Percentiles rank a stretch among this genome's conserved stretches.
phyloP scores from a whole-genome alignment of 2,113 vertebrate genomes.

The Melanotaenia duboulayi region DNA sequence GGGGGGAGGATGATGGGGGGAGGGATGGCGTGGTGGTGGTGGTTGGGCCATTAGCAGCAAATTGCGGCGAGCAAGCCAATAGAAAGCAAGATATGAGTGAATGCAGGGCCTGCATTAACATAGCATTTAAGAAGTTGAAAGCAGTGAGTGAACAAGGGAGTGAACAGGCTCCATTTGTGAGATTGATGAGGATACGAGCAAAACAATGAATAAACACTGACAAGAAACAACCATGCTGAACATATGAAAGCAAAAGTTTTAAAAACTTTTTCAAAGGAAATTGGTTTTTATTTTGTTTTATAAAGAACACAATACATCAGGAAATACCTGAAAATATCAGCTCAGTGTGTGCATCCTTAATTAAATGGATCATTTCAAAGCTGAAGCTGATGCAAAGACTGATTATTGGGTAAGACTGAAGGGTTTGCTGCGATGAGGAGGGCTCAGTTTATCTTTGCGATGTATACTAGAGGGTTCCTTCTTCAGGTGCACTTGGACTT shows the following conservation, averaged over 20 bases:
- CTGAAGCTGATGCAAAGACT: too few species aligned
- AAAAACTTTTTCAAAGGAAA: neutral
- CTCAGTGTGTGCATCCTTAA: too few species aligned
- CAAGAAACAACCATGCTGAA: neutral
- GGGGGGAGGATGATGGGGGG: constrained; percentile 19
- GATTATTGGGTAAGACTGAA: too few species aligned
- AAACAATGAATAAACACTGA: constrained; percentile 5
- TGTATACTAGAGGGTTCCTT: too few species aligned
- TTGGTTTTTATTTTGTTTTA: too few species aligned
- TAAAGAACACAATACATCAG: too few species aligned
- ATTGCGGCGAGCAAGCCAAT: constrained; percentile 76
- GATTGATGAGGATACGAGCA: constrained; percentile 36
- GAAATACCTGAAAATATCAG: too few species aligned
- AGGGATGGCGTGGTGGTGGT: constrained; percentile 32
- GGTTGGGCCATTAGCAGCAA: constrained; percentile 75
- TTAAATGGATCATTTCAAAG: too few species aligned
- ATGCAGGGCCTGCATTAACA: constrained; percentile 77
- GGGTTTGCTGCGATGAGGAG: too few species aligned
- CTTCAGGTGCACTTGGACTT: too few species aligned
- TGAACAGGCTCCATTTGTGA: constrained; percentile 43
- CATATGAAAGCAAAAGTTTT: neutral
- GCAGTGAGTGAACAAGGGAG: constrained; percentile 33
- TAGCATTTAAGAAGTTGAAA: constrained; percentile 73
- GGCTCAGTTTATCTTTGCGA: too few species aligned
- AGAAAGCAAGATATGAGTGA: constrained; percentile 72